These are phyloP conservation scores for Pocillopora grandis DNA, from an alignment of 92 coral and sea anemone species.

Conservation along the genomic window DNA sequence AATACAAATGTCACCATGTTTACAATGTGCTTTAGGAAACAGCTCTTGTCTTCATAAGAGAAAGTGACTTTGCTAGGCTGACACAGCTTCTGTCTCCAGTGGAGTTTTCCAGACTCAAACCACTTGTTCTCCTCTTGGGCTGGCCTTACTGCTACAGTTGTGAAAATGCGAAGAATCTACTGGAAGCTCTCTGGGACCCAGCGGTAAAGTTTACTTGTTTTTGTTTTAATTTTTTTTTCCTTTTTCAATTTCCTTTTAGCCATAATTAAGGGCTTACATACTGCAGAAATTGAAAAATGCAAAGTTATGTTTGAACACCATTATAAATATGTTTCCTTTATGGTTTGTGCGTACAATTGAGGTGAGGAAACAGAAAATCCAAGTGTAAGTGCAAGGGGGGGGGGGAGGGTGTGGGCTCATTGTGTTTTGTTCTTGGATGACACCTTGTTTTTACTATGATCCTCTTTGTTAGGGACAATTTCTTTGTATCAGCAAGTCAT, in stretches of 20 bases:
- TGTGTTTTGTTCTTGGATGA: too few relatives aligned
- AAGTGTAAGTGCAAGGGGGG: too few relatives aligned
- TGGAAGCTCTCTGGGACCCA: slow-evolving; percentile 90
- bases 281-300: not conserved
- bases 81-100: slow-evolving; percentile 76
- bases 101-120: slow-evolving; percentile 82
- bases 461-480: too few relatives aligned
- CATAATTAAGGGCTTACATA: not conserved
- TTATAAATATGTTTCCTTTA: too few relatives aligned
- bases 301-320: not conserved
- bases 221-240: not conserved
- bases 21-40: slow-evolving; percentile 64
- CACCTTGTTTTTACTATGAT: too few relatives aligned
- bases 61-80: slow-evolving; percentile 72
- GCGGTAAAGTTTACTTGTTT: slow-evolving; percentile 47
- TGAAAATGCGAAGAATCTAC: slow-evolving; percentile 86
- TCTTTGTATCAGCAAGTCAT: too few relatives aligned
- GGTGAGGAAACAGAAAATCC: too few relatives aligned
- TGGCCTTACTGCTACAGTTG: slow-evolving; percentile 98
- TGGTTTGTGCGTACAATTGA: too few relatives aligned
- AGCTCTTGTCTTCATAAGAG: slow-evolving; percentile 81
- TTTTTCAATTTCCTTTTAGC: not conserved
- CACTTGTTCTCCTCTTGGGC: slow-evolving; percentile 84
- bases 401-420: too few relatives aligned
- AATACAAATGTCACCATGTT: not conserved